Evolutionary conservation across 2,113 vertebrate species (phyloP), one percentile per base, ranked within the genome.

Genomic region (Martes martes): DNA sequence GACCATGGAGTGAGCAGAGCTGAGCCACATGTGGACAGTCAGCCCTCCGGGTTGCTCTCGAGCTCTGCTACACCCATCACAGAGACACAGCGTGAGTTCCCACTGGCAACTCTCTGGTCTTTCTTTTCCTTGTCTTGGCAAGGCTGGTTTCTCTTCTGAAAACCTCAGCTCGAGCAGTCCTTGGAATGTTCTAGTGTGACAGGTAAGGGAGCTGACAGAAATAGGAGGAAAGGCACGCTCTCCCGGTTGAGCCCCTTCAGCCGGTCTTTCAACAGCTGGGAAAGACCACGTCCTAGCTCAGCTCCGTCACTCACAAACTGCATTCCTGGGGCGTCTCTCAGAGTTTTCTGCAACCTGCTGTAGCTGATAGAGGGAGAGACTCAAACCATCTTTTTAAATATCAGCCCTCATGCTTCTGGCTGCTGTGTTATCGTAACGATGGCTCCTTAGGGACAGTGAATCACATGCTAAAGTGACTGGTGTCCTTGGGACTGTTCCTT

Each of bases 101-200:
- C 31, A 5, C 42, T 15, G 36, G 26, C 74, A 55, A 6, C 26
- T 36, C 31, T 55, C 28, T 24, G 16, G 2, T 52, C 45, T 81
- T 55, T 69, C 63, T 76, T 95, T 57, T 95, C 23, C 47, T 14
- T 67, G 45, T 39, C 57, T 91, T 88, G 28, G 45, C 63, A 80
- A 93, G 18, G 3, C 18, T 74, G 7, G 8, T 39, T 92, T 31
- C 31, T 67, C 15, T 88, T 94, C 81, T 39, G 18, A 36, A 89
- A 59, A 65, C 15, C 36, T 76, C 26, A n/a, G 19, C 16, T 89
- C 3, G 5, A 23, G 69, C 47, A 71, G n/a, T 42, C 79, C 7
- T 42, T 84, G 11, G 36, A 67, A 50, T 52, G 67, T 89, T 73
- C 87, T 47, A 39, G 45, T 45, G 21, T 82, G 52, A 84, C 91